Base-by-base conservation (phyloP, 2,888 invertebrate genomes). In the Palloptera scutellata region DNA sequence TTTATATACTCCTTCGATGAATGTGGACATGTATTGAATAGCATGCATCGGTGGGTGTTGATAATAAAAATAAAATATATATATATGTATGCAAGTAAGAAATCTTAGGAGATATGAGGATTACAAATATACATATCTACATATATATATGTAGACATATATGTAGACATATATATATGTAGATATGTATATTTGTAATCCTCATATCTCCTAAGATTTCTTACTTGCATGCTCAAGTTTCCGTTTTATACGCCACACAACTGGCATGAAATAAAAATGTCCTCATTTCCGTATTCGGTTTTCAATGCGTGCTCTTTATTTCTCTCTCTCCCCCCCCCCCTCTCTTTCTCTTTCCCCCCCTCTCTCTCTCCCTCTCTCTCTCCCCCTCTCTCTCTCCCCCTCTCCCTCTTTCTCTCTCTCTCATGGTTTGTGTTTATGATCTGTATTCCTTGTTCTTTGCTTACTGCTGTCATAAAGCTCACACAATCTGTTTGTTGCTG, bases 391-490 rank as follows among this genome's bases (percentile, higher is more conserved):
- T 60, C 48, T 60, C 45, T 45, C 19, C 12, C 4, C 15, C 17
- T 12, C 15, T 3, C 4, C 48, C 48, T 19, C 30, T 30, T 13
- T 51, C 45, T 60, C 48, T 60, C 45, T 45, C 19, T 19, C 4
- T 12, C 17, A 9, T n/a, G n/a, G n/a, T n/a, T n/a, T n/a, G n/a
- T 17, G n/a, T 54, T 13, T 55, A 20, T 30, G 40, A n/a, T 66
- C 48, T 45, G n/a, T 54, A 15, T 57, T 30, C 57, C 48, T 61
- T 61, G 48, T n/a, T 58, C 19, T 68, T 41, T 63, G 68, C 64
- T 67, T 63, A 64, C 67, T 69, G 11, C 17, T 58, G 17, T 41
- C 17, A 40, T 58, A 67, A 62, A 66, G 68, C 64, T 67, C 69
- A 69, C 69, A 64, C 68, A 70, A 70, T 70, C 68, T 69, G 13